Evolutionary conservation across 1,140 invertebrate genomes (phyloP).

Genomic region (Sycophila sp.): DNA sequence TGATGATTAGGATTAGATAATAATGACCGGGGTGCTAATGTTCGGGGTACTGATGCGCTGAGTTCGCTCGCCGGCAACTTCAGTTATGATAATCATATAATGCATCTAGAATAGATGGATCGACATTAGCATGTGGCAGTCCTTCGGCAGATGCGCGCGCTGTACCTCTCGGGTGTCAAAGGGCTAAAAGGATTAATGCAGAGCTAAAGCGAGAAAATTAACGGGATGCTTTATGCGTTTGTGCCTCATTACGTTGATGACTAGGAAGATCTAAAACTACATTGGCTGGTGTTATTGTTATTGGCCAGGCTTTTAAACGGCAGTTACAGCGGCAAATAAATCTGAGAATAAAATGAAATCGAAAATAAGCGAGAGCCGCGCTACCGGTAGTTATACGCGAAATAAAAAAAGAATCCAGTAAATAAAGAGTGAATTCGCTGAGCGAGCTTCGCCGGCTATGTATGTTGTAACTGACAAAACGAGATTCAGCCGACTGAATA

Average conservation of each 20-base stretch:
- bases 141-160: background rate
- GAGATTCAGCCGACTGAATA: conserved; percentile 1
- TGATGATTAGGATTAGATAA: background rate
- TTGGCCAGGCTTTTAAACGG: too few relatives aligned
- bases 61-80: background rate
- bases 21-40: background rate
- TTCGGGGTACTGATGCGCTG: background rate
- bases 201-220: too few relatives aligned
- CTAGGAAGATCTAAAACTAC: too few relatives aligned
- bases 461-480: background rate
- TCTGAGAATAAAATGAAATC: too few relatives aligned
- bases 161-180: too few relatives aligned
- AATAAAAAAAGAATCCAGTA: too few relatives aligned
- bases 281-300: too few relatives aligned
- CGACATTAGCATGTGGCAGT: background rate
- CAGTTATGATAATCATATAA: conserved; percentile 1
- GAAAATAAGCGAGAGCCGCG: too few relatives aligned
- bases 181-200: too few relatives aligned
- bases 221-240: background rate
- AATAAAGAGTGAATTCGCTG: background rate
- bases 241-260: too few relatives aligned
- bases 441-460: background rate
- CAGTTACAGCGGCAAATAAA: too few relatives aligned
- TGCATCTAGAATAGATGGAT: background rate
- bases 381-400: too few relatives aligned